Percentiles rank a stretch among this genome's conserved stretches.
phyloP scores from a whole-genome alignment of 2,888 invertebrate genomes.

The Meta bourneti region DNA sequence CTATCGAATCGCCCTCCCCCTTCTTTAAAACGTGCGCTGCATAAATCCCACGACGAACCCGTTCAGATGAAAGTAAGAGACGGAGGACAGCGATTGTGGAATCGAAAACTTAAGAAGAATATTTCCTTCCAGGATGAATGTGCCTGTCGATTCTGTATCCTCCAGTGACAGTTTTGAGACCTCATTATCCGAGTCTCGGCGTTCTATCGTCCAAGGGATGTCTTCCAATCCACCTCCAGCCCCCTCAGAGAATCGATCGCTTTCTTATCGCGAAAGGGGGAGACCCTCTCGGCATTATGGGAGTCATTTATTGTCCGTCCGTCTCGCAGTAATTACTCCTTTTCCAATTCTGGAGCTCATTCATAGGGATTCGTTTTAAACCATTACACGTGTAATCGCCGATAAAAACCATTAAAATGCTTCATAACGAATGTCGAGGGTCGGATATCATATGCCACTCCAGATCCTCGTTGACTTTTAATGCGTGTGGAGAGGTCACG shows the following conservation, averaged over 20 bases:
- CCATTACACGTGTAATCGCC: slow-evolving; percentile 59
- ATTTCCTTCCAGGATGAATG: slow-evolving; percentile 39
- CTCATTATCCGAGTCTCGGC: slow-evolving; percentile 34
- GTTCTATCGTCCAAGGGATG: neutral
- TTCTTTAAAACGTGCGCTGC: slow-evolving; percentile 11
- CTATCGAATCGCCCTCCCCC: slow-evolving; percentile 11
- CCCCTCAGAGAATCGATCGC: slow-evolving; percentile 11
- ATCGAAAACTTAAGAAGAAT: slow-evolving; percentile 34
- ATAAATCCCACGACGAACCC: slow-evolving; percentile 28
- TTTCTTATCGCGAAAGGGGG: slow-evolving; percentile 12
- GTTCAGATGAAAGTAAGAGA: neutral
- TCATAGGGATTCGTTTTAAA: slow-evolving; percentile 41
- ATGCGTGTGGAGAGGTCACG: neutral
- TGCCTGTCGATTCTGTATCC: slow-evolving; percentile 49
- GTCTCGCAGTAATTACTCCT: slow-evolving; percentile 35
- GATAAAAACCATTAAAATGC: slow-evolving; percentile 65
- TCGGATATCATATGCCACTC: neutral
- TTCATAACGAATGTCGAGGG: slow-evolving; percentile 32
- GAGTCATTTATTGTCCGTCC: slow-evolving; percentile 57
- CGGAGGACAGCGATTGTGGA: slow-evolving; percentile 23
- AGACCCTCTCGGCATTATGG: slow-evolving; percentile 23
- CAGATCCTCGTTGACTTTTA: slow-evolving; percentile 1
- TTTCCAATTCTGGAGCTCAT: slow-evolving; percentile 30
- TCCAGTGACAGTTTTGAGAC: slow-evolving; percentile 57
- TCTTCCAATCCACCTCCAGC: neutral